phyloP scores from a whole-genome alignment of 2,113 vertebrate genomes.

The Alosa alosa region DNA sequence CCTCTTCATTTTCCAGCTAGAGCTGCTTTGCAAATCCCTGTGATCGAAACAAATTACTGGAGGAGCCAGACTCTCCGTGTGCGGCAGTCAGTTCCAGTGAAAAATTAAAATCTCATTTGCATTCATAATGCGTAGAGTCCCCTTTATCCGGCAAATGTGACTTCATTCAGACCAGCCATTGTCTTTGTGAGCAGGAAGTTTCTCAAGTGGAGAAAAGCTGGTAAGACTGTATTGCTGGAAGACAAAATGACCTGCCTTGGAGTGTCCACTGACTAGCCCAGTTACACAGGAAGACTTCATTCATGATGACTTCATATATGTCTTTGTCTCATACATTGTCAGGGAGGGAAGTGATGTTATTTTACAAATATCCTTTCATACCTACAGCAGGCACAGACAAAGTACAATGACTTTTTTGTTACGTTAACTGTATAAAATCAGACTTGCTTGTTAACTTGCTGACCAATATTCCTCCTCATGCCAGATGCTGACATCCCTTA shows the following conservation, averaged over 20 bases:
- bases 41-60: background rate
- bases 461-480: no score
- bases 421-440: no score
- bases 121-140: background rate
- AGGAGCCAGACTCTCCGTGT: background rate
- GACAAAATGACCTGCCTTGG: background rate
- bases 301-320: background rate
- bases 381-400: background rate
- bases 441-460: no score
- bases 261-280: background rate
- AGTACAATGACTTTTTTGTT: background rate
- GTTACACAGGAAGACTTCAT: background rate
- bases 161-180: constrained; percentile 1
- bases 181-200: background rate
- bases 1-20: background rate
- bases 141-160: background rate
- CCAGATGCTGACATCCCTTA: background rate
- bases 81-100: background rate
- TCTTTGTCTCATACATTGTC: background rate
- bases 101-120: constrained; percentile 2
- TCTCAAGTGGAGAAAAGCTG: background rate
- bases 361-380: background rate
- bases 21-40: background rate
- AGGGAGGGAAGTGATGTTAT: background rate
- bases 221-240: background rate